Base-by-base conservation (phyloP, 2,888 invertebrate genomes). In the Hyles lineata region DNA sequence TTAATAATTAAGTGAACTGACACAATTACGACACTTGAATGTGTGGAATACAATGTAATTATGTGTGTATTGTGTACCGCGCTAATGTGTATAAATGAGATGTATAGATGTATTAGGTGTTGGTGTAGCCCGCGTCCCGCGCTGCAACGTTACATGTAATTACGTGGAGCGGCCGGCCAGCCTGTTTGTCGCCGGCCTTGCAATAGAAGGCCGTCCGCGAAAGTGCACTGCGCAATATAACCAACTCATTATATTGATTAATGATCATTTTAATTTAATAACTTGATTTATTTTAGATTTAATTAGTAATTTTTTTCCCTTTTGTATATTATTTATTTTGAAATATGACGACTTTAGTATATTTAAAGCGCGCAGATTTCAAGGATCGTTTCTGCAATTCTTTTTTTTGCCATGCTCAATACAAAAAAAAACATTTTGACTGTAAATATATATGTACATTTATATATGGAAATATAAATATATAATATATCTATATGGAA, bases 161-260 rank as follows among this genome's bases (percentile, higher is more conserved):
- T 74, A 74, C 74, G 74, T 70, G 76, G 75, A 79, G 61, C 50
- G 84, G 81, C 81, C 79, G 78, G 80, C 87, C 78, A 90, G 92
- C 86, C 92, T 82, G 86, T 84, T 79, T 87, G 91, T 89, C 90
- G 91, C 90, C 92, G 91, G 88, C 92, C 92, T 92, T 92, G 91
- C 80, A 52, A 43, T 79, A 83, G 89, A 91, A 92, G 92, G 92
- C 88, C 88, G 86, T 32, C 77, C 81, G 83, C 85, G 85, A 87
- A 85, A 89, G 87, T 85, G 80, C 76, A 81, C 81, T 82, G 77
- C 83, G 83, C 82, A 85, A 83, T 78, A 80, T 75, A 78, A 77
- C 74, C 76, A 73, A 80, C 80, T 83, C 79, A 85, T 85, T 85
- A 84, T 79, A 83, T 84, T 87, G 85, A 85, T 84, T 83, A 81